Evolutionary conservation across 2,888 invertebrate genomes (phyloP), one percentile per base, ranked within the genome.

Genomic region (Cantharis lateralis): DNA sequence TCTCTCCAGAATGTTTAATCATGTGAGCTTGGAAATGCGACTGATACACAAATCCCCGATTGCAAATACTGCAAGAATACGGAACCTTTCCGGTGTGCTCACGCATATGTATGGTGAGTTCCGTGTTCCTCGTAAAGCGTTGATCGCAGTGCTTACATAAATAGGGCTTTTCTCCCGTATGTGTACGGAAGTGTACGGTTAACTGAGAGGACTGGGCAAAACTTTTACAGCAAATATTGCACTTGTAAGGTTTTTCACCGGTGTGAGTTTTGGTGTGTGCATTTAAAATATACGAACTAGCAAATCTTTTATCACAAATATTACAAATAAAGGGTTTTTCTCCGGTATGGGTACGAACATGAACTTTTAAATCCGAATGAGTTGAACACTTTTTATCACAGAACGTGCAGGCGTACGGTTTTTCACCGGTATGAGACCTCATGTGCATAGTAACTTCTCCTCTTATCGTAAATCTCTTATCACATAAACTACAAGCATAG

Each of bases 121-220:
- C 87, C 10, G 88, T 88, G 13, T 87, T 87, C 80, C 87, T 86
- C n/a, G 86, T 84, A 79, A 88, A 88, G 68, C 84, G 82, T 10
- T 84, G 85, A 63, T 84, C 79, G 75, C 88, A 88, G 15, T 85
- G 77, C 75, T 85, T 86, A 79, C 88, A 88, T n/a, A 75, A 71
- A 75, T 81, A 71, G 13, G 78, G 78, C 26, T 81, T 82, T 74
- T 83, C 82, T 15, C 81, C 91, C 0, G 91, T 91, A 79, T 92
- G 92, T 76, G 90, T 90, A 0, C 90, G 85, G 90, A 91, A 90
- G 80, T 92, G 92, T 1, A 88, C 89, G 66, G 89, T 89, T 15
- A 92, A 81, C 84, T 92, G 92, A 18, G 91, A 91, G 80, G 90
- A 90, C 85, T 92, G 92, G 79, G 91, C 91, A 85, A 92, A 92